Conservation (phyloP, 2,888 invertebrate species). For the Cerceris ruficornis region DNA sequence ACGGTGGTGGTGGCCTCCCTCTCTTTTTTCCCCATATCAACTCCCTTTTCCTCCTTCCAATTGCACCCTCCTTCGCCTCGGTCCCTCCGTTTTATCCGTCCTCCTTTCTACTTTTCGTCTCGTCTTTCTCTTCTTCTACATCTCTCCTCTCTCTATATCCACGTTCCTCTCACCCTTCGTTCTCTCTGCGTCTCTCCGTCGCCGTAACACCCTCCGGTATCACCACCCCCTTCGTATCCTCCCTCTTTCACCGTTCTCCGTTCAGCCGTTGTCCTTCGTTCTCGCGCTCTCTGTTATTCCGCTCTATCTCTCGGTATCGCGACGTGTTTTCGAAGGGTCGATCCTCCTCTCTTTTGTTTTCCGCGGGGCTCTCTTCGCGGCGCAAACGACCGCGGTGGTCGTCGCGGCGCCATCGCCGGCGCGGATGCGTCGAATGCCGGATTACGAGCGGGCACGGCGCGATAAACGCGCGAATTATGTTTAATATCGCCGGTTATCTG, state of each 20-base stretch:
- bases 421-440: slow-evolving; percentile 58
- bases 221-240: slow-evolving; percentile 10
- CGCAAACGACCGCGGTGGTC: slow-evolving; percentile 55
- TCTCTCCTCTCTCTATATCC: slow-evolving; percentile 22
- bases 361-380: slow-evolving; percentile 45
- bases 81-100: slow-evolving; percentile 4
- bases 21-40: slow-evolving; percentile 37
- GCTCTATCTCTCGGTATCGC: slow-evolving; percentile 41
- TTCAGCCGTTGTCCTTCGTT: slow-evolving; percentile 13
- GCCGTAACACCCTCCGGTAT: slow-evolving; percentile 13
- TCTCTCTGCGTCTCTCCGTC: slow-evolving; percentile 28
- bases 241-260: slow-evolving; percentile 36
- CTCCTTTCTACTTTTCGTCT: slow-evolving; percentile 22
- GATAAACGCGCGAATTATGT: slow-evolving; percentile 75
- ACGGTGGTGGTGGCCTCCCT: slow-evolving; percentile 54
- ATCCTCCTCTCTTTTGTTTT: slow-evolving; percentile 53
- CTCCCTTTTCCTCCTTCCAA: slow-evolving; percentile 28
- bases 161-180: slow-evolving; percentile 30
- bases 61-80: not conserved
- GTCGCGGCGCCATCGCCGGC: slow-evolving; percentile 46
- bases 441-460: slow-evolving; percentile 66
- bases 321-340: slow-evolving; percentile 60
- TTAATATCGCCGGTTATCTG: slow-evolving; percentile 67
- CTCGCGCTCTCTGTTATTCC: slow-evolving; percentile 9
- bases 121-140: slow-evolving; percentile 19